Evolutionary conservation across 2,888 invertebrate species (phyloP).

Genomic region (Meghimatium bilineatum): DNA sequence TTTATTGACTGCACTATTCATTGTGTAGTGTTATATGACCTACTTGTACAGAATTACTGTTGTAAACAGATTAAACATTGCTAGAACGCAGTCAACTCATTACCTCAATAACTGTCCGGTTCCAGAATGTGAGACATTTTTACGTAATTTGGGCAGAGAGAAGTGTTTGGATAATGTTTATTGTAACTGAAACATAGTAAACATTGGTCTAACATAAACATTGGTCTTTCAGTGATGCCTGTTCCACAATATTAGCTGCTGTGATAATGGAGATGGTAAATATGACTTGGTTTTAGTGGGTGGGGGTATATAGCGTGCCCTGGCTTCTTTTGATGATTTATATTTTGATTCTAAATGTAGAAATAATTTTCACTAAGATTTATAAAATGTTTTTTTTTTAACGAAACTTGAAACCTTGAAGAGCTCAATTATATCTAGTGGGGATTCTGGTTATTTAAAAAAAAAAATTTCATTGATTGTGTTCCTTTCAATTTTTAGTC

Average conservation of each 20-base stretch:
- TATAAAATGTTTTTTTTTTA: background rate
- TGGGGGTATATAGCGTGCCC: background rate
- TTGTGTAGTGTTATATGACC: background rate
- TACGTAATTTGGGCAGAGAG: background rate
- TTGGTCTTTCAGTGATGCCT: slow-evolving; percentile 20
- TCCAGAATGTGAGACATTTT: background rate
- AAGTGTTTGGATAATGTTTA: background rate
- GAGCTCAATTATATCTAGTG: too few species aligned
- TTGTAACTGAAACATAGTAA: background rate
- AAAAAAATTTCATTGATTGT: too few species aligned
- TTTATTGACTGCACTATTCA: background rate
- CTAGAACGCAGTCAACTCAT: background rate
- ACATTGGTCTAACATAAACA: background rate
- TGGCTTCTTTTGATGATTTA: background rate
- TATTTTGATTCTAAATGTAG: background rate
- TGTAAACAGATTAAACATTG: background rate
- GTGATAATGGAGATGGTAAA: slow-evolving; percentile 10
- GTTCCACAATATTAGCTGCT: slow-evolving; percentile 7
- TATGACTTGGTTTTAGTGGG: background rate
- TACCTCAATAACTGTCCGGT: background rate
- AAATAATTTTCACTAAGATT: background rate
- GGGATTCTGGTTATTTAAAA: too few species aligned
- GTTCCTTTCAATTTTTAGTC: too few species aligned
- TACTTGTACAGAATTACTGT: background rate
- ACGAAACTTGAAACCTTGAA: too few species aligned